Conservation (phyloP, 2,113 vertebrate genomes). For the Passer montanus region DNA sequence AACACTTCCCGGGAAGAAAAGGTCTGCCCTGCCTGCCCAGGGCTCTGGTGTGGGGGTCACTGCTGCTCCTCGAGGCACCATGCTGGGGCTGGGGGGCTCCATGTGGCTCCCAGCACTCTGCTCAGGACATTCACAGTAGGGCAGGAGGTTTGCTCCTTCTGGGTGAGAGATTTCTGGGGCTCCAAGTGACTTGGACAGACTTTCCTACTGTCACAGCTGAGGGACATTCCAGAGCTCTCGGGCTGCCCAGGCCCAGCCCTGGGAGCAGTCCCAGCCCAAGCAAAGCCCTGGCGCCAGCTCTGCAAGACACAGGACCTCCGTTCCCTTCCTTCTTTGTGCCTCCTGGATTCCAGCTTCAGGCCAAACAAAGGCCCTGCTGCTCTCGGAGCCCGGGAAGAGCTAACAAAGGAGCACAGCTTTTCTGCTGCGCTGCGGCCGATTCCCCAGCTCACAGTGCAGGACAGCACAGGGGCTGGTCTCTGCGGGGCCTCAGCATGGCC, state of each 20-base stretch:
- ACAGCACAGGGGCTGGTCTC: neutral
- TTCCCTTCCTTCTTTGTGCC: slow-evolving; percentile 8
- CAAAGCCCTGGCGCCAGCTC: neutral
- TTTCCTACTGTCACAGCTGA: neutral
- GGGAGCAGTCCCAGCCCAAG: neutral
- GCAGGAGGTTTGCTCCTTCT: neutral
- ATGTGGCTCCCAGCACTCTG: neutral
- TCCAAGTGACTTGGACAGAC: accelerated
- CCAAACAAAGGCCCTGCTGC: slow-evolving; percentile 8
- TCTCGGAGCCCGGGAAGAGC: neutral
- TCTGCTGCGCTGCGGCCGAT: neutral
- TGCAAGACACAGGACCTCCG: accelerated
- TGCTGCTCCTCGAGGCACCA: neutral
- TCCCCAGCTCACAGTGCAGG: neutral
- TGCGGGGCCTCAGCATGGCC: accelerated
- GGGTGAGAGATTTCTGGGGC: neutral
- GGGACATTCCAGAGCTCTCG: neutral
- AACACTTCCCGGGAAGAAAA: accelerated
- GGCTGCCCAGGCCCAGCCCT: neutral
- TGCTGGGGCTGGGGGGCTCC: accelerated
- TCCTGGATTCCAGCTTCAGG: neutral
- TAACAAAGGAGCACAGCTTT: neutral
- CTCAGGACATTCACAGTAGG: neutral
- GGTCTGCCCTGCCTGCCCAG: neutral
- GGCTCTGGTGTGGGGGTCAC: neutral